These are phyloP conservation scores for Panurus biarmicus DNA, from an alignment of 2,113 vertebrate genomes.

Conservation along the genomic window DNA sequence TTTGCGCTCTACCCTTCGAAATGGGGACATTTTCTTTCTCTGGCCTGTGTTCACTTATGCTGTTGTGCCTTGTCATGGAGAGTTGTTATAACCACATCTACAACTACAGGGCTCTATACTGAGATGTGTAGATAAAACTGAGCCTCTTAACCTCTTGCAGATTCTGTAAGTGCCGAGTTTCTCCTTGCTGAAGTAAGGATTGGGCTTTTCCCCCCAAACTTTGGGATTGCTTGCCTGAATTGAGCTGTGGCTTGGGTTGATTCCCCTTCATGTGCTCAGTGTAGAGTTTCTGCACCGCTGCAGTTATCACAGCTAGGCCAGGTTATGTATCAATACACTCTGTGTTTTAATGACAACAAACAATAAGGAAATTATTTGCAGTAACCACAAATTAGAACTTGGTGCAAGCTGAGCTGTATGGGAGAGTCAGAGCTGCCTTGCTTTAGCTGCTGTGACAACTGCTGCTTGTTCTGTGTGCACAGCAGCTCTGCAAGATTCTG, in stretches of 20 bases:
- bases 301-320: neutral
- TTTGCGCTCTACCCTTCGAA: fast-evolving
- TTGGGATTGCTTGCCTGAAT: neutral
- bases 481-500: neutral
- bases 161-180: neutral
- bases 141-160: neutral
- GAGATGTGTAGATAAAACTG: neutral
- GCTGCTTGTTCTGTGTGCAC: neutral
- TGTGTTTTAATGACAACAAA: neutral
- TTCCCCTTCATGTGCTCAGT: neutral
- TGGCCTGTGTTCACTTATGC: neutral
- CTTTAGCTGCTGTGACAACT: neutral
- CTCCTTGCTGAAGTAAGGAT: neutral
- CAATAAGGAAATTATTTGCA: neutral
- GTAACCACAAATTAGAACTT: neutral
- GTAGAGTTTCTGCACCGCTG: neutral
- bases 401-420: neutral
- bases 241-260: neutral
- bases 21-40: neutral
- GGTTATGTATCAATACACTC: neutral
- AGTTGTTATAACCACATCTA: neutral
- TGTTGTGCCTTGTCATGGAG: neutral
- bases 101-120: fast-evolving
- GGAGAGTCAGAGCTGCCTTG: neutral
- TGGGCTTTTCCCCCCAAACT: neutral